Evolutionary conservation across 37 sponge, comb jelly and placozoan genomes (phyloP).

Genomic region (Chondrilla cf. caribensis): DNA sequence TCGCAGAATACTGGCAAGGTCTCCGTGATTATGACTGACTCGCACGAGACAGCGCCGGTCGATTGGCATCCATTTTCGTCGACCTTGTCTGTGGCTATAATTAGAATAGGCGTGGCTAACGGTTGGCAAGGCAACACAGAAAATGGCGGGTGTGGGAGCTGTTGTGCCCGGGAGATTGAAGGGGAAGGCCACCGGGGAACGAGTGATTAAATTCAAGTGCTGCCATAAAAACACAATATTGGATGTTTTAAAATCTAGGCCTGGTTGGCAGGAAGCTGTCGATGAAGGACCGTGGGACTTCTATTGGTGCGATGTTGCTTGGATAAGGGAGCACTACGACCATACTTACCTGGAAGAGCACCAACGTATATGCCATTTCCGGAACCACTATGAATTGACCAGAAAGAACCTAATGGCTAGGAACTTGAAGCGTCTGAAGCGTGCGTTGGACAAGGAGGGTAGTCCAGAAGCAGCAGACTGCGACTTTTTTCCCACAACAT

Average conservation of each 20-base stretch:
- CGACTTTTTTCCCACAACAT: conserved; percentile 98
- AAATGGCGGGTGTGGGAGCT: conserved; percentile 14
- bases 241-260: conserved; percentile 81
- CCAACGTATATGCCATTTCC: conserved; percentile 91
- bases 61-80: too few relatives aligned
- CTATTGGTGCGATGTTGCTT: conserved; percentile 96
- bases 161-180: neutral
- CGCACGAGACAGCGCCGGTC: too few relatives aligned
- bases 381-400: conserved; percentile 98
- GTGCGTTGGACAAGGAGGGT: conserved; percentile 78
- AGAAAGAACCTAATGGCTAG: conserved; percentile 97
- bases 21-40: too few relatives aligned
- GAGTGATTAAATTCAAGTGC: conserved; percentile 81
- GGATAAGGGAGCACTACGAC: conserved; percentile 98
- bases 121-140: too few relatives aligned
- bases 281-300: conserved; percentile 97
- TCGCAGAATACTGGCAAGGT: too few relatives aligned
- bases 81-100: too few relatives aligned
- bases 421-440: conserved; percentile 88
- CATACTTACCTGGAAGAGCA: conserved; percentile 96
- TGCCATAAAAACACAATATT: conserved; percentile 84
- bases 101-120: too few relatives aligned
- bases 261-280: conserved; percentile 92
- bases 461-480: conserved; percentile 77
- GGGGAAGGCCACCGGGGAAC: neutral